phyloP scores from a whole-genome alignment of 2,113 vertebrate genomes.

The Podarcis muralis region DNA sequence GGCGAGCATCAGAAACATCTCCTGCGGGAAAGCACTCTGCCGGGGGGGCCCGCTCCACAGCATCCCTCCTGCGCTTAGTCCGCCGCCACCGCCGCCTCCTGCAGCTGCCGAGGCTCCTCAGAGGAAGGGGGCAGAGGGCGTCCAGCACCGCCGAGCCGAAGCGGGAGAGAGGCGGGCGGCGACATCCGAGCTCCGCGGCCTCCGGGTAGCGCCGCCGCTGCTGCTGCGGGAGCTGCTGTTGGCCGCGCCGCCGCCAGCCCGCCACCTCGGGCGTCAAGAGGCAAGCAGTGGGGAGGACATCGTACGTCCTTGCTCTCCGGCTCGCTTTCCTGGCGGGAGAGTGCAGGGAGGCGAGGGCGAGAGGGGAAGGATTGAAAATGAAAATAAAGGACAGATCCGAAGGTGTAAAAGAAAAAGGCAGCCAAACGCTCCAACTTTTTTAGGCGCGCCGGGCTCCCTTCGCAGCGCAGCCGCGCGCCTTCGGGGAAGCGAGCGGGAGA shows the following conservation, averaged over 20 bases:
- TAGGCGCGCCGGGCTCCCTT: neutral
- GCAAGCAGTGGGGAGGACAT: neutral
- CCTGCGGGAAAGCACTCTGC: conserved; percentile 39
- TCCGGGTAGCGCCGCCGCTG: neutral
- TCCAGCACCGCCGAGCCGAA: neutral
- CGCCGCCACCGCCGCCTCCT: conserved; percentile 17
- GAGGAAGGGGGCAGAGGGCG: neutral
- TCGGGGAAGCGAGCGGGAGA: neutral
- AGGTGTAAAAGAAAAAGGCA: neutral
- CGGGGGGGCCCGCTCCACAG: conserved; percentile 38
- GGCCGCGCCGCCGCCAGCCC: neutral
- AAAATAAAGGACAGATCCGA: neutral
- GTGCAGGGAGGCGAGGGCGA: neutral
- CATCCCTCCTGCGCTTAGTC: conserved; percentile 35
- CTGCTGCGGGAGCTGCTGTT: neutral
- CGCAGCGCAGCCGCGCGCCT: neutral
- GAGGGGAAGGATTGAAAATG: neutral
- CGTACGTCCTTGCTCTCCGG: neutral
- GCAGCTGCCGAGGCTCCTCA: conserved; percentile 17
- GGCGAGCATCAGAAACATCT: conserved; percentile 61
- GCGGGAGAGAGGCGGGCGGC: neutral
- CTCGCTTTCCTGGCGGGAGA: neutral
- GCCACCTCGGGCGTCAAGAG: neutral
- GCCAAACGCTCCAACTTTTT: neutral
- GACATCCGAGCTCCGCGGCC: conserved; percentile 27